Conservation (phyloP, 2,113 vertebrate genomes). For the Gasterosteus nipponicus region DNA sequence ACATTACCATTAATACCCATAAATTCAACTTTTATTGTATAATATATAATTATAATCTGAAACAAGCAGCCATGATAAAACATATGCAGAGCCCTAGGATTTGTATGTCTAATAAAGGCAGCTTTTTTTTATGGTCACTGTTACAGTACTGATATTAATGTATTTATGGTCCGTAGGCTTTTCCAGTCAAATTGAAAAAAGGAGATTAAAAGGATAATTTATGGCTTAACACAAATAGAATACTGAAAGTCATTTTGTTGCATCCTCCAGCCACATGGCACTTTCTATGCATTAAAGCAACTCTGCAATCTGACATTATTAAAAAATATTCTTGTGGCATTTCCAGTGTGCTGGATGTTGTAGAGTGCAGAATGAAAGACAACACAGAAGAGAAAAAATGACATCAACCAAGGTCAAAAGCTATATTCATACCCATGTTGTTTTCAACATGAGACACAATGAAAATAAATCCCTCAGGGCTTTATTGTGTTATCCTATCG, state of each 20-base stretch:
- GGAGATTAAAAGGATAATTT: conserved; percentile 42
- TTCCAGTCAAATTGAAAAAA: conserved; percentile 29
- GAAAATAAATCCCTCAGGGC: conserved; percentile 43
- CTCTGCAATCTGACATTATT: conserved; percentile 27
- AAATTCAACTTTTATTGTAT: conserved; percentile 43
- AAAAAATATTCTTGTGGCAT: conserved; percentile 52
- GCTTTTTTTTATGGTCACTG: conserved; percentile 25
- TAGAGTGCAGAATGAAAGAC: conserved; percentile 42
- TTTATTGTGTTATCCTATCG: conserved; percentile 46
- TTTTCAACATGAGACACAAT: conserved; percentile 55
- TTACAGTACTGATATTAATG: conserved; percentile 33
- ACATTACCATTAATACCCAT: conserved; percentile 34
- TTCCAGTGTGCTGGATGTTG: conserved; percentile 24
- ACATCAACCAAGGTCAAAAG: conserved; percentile 64
- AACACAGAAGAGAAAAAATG: conserved; percentile 30
- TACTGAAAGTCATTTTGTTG: conserved; percentile 41
- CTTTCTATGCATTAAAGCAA: conserved; percentile 24
- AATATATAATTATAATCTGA: conserved; percentile 24
- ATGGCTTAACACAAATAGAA: conserved; percentile 32
- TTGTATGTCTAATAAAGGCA: conserved; percentile 19
- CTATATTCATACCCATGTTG: conserved; percentile 51
- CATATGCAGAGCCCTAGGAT: conserved; percentile 23
- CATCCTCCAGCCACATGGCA: conserved; percentile 30
- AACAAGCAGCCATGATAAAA: conserved; percentile 26
- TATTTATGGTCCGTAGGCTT: conserved; percentile 31